These are phyloP conservation scores for Spizella passerina DNA, from an alignment of 2,797 vertebrate species.

Conservation along the genomic window DNA sequence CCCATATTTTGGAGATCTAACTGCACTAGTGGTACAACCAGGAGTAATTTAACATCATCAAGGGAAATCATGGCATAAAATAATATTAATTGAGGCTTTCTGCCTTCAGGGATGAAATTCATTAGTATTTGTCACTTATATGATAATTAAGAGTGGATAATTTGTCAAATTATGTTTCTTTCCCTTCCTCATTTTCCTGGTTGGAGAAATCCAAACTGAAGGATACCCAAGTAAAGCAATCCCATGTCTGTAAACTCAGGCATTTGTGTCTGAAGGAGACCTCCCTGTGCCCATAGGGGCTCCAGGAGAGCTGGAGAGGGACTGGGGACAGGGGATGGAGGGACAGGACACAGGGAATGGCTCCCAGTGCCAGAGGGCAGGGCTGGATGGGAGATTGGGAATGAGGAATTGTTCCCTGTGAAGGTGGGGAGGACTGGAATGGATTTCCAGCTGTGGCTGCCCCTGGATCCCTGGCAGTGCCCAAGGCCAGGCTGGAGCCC, in stretches of 20 bases:
- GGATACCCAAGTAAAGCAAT: background rate
- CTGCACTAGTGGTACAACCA: background rate
- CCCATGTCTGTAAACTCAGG: fast-evolving
- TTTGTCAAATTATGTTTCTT: background rate
- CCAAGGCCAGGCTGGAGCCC: background rate
- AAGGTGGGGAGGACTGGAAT: background rate
- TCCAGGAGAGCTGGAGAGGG: background rate
- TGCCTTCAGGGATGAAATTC: background rate
- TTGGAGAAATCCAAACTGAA: background rate
- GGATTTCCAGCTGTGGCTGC: background rate
- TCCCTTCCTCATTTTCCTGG: background rate
- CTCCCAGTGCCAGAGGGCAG: fast-evolving
- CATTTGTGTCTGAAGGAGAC: background rate
- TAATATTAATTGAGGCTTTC: background rate
- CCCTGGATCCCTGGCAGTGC: background rate
- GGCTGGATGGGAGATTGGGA: fast-evolving
- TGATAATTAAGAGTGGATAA: background rate
- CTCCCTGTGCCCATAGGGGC: background rate
- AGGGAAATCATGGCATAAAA: background rate
- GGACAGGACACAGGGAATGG: background rate
- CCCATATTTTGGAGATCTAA: background rate
- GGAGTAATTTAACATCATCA: background rate
- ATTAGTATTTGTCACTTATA: background rate
- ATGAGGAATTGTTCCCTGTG: fast-evolving
- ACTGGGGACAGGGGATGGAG: background rate